Base-by-base conservation (phyloP, 2,888 invertebrate genomes). In the Trachelus tabidus region DNA sequence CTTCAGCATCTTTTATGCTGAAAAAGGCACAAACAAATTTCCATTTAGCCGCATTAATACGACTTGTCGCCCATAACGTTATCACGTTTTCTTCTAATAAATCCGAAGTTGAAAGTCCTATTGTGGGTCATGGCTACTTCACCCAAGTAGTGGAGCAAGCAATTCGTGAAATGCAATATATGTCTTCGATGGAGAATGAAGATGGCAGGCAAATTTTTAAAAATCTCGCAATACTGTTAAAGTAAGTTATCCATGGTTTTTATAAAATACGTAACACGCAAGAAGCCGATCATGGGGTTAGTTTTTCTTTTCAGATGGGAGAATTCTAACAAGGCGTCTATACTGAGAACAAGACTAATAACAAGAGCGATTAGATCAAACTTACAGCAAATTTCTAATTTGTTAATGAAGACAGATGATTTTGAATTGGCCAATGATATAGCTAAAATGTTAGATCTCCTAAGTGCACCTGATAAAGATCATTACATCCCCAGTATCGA, bases 401-500 rank as follows among this genome's bases (percentile, higher is more conserved):
- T 90, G 80, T 88, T 85, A 87, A 88, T 84, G 86, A 92, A 88
- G 85, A 89, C 90, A 0, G 85, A 90, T 11, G 90, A 92, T 73
- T 87, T 89, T 12, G 84, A 89, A 69, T 84, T 92, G 3, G 90
- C 92, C 30, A 94, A 94, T 86, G 92, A 93, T 11, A 93, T 95
- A 71, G 93, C 93, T 0, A 94, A 94, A 90, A 92, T 96, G 73
- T 87, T 97, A 33, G 95, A 96, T 83, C 92, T 94, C 73, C 93
- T 96, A 69, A 94, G 95, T 83, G 92, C 94, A 82, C 94, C 95
- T 0, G 93, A 94, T 0, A 93, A 93, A 0, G 92, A 92, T 74
- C 92, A 93, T 68, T 93, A 94, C 30, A 93, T 94, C 15, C 94
- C 94, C 0, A 94, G 94, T 69, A 93, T 95, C 1, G 94, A 95